Base-by-base conservation (phyloP, 1,140 invertebrate genomes). In the Tetramorium simillimum region DNA sequence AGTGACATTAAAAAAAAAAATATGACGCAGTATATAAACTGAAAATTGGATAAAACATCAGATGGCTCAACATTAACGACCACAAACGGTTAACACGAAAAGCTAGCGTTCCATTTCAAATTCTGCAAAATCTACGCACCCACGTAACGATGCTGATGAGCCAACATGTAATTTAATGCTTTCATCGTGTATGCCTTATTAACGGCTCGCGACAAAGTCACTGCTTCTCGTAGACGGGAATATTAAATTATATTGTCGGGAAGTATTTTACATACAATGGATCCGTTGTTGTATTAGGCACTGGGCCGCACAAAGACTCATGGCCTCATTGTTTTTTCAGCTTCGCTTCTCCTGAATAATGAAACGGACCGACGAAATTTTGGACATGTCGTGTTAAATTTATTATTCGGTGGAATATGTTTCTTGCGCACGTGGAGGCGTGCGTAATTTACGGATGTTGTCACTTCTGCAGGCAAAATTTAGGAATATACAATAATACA, bases 241-340 rank as follows among this genome's bases (percentile, higher is more conserved):
- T 84, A 82, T 82, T 73, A 82, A 60, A 82, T 81, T 72, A 72
- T 75, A 72, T 75, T 49, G 80, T 60, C 80, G 40, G 40, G 28
- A 60, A 49, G 53, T 84, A 75, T 49, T 84, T 84, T 73, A 84
- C 80, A 84, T 84, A 84, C 80, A 84, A 84, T 84, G 46, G 53
- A 0, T 14, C 12, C 0, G 65, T 43, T 73, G 12, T 82, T 72
- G 28, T 28, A 84, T 60, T 84, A 84, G 80, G 37, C 53, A n/a
- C 69, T 49, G 46, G 12, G 43, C 58, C 63, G 12, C 51, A 82
- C 40, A 73, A 81, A 69, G 46, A 43, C 46, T 10, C 53, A 53
- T 53, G 69, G 21, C 12, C 33, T 37, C 40, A 84, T 84, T 84
- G 67, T 73, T 60, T 75, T 84, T n/a, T 33, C 7, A 73, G 53